Conservation (phyloP, 2,888 invertebrate genomes). For the Drosophila dives region DNA sequence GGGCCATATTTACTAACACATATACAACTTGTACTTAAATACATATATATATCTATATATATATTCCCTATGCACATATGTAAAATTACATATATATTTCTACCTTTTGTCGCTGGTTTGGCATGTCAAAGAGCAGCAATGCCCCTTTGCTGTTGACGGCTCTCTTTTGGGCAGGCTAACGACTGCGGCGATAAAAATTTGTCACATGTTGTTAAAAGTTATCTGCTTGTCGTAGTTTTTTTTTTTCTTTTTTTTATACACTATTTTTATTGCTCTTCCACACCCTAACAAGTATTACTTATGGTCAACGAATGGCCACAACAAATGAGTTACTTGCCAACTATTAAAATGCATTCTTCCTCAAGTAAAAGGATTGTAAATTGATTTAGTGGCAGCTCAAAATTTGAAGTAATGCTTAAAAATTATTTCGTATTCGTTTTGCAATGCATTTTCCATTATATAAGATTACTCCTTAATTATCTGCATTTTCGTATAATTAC, state of each 20-base stretch:
- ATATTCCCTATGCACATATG: slow-evolving; percentile 6
- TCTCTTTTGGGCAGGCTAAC: slow-evolving; percentile 48
- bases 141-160: slow-evolving; percentile 34
- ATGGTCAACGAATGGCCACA: slow-evolving; percentile 8
- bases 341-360: slow-evolving; percentile 32
- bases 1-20: slow-evolving; percentile 57
- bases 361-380: slow-evolving; percentile 38
- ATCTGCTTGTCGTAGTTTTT: slow-evolving; percentile 39
- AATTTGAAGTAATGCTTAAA: slow-evolving; percentile 13
- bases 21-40: slow-evolving; percentile 18
- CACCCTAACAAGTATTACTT: slow-evolving; percentile 27
- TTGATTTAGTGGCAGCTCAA: slow-evolving; percentile 7
- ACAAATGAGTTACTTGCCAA: slow-evolving; percentile 21
- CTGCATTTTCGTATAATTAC: not conserved
- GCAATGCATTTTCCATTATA: not conserved
- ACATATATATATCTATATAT: slow-evolving; percentile 5
- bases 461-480: not conserved
- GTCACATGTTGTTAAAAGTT: slow-evolving; percentile 70
- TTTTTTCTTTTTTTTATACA: slow-evolving; percentile 2
- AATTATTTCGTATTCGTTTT: no score
- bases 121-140: slow-evolving; percentile 60
- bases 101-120: slow-evolving; percentile 41
- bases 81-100: slow-evolving; percentile 7
- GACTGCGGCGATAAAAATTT: slow-evolving; percentile 68
- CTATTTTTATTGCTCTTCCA: slow-evolving; percentile 23